A percentile compares a stretch with the other conserved stretches of the same genome.
phyloP scores from a whole-genome alignment of 2,888 invertebrate species.

The Caenorhabditis japonica region DNA sequence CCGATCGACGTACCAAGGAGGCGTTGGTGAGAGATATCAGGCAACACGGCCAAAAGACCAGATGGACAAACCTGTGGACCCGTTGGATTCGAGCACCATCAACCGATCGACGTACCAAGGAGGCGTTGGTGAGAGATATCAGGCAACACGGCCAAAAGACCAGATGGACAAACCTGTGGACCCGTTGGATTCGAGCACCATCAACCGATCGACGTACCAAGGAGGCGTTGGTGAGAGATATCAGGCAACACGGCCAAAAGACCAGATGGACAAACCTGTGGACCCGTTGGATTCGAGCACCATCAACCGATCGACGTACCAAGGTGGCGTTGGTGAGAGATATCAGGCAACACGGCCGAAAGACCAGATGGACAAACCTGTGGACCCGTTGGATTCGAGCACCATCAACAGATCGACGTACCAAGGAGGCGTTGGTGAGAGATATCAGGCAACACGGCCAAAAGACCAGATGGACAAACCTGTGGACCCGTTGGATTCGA shows the following conservation, averaged over 20 bases:
- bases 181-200: slow-evolving; percentile 9
- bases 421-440: slow-evolving; percentile 20
- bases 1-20: slow-evolving; percentile 18
- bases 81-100: slow-evolving; percentile 14
- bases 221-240: slow-evolving; percentile 17
- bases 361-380: slow-evolving; percentile 15
- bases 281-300: slow-evolving; percentile 12
- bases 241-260: slow-evolving; percentile 13
- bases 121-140: slow-evolving; percentile 12
- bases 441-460: slow-evolving; percentile 14
- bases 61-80: slow-evolving; percentile 16
- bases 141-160: slow-evolving; percentile 15
- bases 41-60: slow-evolving; percentile 15
- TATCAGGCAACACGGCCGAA: slow-evolving; percentile 17
- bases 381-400: slow-evolving; percentile 10
- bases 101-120: slow-evolving; percentile 25
- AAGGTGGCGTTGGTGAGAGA: slow-evolving; percentile 17
- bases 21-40: slow-evolving; percentile 14
- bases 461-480: slow-evolving; percentile 20
- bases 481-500: slow-evolving; percentile 12
- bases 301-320: slow-evolving; percentile 21
- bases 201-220: slow-evolving; percentile 24
- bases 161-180: slow-evolving; percentile 14
- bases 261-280: slow-evolving; percentile 12
- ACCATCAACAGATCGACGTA: slow-evolving; percentile 25